Evolutionary conservation across 2,113 vertebrate genomes (phyloP).

Genomic region (Corythoichthys haematopterus): DNA sequence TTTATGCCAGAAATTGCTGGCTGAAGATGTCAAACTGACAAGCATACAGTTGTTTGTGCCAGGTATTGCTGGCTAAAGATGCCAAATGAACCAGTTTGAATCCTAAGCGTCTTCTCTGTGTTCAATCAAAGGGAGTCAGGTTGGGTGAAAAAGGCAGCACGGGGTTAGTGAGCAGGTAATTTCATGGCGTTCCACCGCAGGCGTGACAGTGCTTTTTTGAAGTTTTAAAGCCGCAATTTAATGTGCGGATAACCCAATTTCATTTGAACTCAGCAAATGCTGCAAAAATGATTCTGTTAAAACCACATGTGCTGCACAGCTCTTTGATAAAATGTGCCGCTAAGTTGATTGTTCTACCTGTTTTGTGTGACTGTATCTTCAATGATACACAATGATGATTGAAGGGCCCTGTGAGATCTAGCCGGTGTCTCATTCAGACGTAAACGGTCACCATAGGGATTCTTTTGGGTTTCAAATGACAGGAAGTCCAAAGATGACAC

Average conservation of each 20-base stretch:
- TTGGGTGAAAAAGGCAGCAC: conserved; percentile 2
- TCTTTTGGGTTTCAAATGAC: background rate
- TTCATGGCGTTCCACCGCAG: conserved; percentile 4
- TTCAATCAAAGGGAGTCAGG: conserved; percentile 18
- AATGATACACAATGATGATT: background rate
- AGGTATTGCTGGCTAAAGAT: background rate
- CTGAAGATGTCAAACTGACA: no score
- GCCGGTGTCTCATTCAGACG: background rate
- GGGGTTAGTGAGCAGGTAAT: conserved; percentile 7
- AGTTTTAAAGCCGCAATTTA: conserved; percentile 5
- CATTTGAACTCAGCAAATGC: background rate
- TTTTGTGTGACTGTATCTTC: background rate
- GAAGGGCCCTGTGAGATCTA: background rate
- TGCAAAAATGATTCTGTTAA: background rate
- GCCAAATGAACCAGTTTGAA: background rate
- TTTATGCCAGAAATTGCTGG: no score
- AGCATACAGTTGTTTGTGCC: no score
- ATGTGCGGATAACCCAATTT: background rate
- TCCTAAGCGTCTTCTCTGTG: conserved; percentile 1
- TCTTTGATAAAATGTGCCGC: background rate
- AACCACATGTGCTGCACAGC: background rate
- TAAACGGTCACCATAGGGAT: background rate
- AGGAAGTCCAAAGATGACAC: background rate
- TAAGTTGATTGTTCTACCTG: background rate
- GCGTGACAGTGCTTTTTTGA: conserved; percentile 1